These are phyloP conservation scores for Leptura quadrifasciata DNA, from an alignment of 2,888 invertebrate species.

Conservation along the genomic window DNA sequence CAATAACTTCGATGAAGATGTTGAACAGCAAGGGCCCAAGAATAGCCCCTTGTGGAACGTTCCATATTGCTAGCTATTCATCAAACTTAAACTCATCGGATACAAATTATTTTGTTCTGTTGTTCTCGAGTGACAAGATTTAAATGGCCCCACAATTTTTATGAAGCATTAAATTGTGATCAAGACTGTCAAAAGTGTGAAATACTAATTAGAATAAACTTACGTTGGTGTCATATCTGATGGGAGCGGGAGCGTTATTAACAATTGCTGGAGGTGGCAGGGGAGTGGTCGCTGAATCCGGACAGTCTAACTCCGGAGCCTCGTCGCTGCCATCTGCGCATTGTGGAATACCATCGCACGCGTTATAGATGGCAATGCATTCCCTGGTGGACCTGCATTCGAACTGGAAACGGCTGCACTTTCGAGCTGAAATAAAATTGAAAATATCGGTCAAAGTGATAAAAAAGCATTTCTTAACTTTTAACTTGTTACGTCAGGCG, in stretches of 20 bases:
- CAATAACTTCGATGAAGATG: too few species aligned
- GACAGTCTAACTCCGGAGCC: constrained; percentile 88
- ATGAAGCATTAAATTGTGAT: too few species aligned
- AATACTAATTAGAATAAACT: constrained; percentile 51
- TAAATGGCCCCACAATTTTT: too few species aligned
- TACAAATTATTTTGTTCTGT: too few species aligned
- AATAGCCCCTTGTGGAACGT: too few species aligned
- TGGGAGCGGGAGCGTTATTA: constrained; percentile 46
- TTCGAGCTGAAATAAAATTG: constrained; percentile 70
- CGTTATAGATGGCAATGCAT: constrained; percentile 96
- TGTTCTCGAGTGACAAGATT: too few species aligned
- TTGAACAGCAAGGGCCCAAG: too few species aligned
- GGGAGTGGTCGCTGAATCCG: constrained; percentile 74
- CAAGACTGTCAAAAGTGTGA: too few species aligned
- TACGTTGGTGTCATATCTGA: constrained; percentile 59
- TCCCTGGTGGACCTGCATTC: constrained; percentile 90
- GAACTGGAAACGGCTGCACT: constrained; percentile 91
- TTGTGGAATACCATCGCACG: constrained; percentile 95
- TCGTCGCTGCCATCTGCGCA: constrained; percentile 95
- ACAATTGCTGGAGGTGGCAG: constrained; percentile 64
- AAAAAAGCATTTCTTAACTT: background rate
- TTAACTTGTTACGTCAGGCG: too few species aligned
- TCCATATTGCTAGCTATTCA: too few species aligned
- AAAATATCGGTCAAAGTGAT: background rate
- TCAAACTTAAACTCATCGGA: too few species aligned